These are phyloP conservation scores for Chamaea fasciata DNA, from an alignment of 2,113 vertebrate genomes.

Conservation along the genomic window DNA sequence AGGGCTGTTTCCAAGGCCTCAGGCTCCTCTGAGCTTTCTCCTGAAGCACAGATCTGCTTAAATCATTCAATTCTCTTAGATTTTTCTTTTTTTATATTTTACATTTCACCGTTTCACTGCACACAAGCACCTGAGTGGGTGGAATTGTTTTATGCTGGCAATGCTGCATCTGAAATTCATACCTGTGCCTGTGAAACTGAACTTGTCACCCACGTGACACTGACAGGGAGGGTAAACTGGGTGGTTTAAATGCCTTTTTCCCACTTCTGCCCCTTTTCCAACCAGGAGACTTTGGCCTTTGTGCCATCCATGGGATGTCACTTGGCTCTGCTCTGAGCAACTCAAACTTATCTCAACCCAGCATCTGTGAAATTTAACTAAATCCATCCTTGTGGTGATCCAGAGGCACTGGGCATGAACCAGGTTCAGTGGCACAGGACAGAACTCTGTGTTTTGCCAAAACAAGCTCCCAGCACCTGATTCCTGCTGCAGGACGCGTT, in stretches of 20 bases:
- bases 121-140: background rate
- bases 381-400: background rate
- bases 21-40: background rate
- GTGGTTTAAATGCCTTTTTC: background rate
- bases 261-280: background rate
- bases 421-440: background rate
- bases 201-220: rapidly evolving
- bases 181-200: background rate
- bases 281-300: background rate
- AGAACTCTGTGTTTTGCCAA: background rate
- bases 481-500: rapidly evolving
- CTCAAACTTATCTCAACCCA: background rate
- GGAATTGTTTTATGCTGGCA: background rate
- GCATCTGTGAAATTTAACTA: background rate
- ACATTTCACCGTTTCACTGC: background rate
- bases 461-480: background rate
- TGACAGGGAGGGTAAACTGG: background rate
- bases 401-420: background rate
- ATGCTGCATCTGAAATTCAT: background rate
- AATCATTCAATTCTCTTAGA: background rate
- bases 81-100: background rate
- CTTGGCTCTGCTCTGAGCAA: background rate
- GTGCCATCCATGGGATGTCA: rapidly evolving
- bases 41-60: background rate
- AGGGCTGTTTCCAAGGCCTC: background rate